These are phyloP conservation scores for Propsilocerus akamusi DNA, from an alignment of 1,140 invertebrate genomes.

Conservation along the genomic window DNA sequence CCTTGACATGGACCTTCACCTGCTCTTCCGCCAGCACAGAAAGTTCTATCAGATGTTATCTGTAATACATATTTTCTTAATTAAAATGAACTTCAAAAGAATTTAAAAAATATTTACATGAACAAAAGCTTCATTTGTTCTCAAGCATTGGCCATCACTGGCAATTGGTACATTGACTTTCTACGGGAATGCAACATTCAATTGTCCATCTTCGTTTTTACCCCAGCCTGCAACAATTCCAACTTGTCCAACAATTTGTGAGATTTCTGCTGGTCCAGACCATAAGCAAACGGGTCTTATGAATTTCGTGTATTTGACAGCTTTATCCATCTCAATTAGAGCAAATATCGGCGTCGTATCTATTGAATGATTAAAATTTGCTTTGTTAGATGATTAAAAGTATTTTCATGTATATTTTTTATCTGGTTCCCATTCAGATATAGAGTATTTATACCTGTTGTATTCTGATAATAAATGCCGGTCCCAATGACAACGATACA, in stretches of 20 bases:
- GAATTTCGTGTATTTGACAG: constrained; percentile 15
- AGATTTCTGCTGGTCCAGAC: constrained; percentile 17
- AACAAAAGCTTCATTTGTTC: constrained; percentile 29
- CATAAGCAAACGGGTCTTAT: constrained; percentile 37
- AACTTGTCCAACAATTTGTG: constrained; percentile 11
- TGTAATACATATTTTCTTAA: too few relatives aligned
- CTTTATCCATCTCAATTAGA: constrained; percentile 17
- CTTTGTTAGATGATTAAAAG: too few relatives aligned
- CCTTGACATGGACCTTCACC: constrained; percentile 35
- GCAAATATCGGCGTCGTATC: constrained; percentile 31
- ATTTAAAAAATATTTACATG: too few relatives aligned
- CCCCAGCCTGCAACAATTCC: constrained; percentile 37
- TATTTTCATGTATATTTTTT: constrained; percentile 21
- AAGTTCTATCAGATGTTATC: constrained; percentile 34
- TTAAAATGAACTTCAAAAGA: too few relatives aligned
- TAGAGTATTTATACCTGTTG: constrained; percentile 22
- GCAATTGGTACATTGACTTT: constrained; percentile 32
- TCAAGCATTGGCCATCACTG: constrained; percentile 31
- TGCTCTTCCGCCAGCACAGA: constrained; percentile 30
- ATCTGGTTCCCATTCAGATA: constrained; percentile 26
- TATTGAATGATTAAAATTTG: too few relatives aligned
- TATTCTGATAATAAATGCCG: too few relatives aligned
- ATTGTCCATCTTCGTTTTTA: constrained; percentile 27
- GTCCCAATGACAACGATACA: constrained; percentile 26
- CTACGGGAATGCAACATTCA: constrained; percentile 26